These are phyloP conservation scores for Anoplophora glabripennis DNA, from an alignment of 1,140 invertebrate species.

Conservation along the genomic window DNA sequence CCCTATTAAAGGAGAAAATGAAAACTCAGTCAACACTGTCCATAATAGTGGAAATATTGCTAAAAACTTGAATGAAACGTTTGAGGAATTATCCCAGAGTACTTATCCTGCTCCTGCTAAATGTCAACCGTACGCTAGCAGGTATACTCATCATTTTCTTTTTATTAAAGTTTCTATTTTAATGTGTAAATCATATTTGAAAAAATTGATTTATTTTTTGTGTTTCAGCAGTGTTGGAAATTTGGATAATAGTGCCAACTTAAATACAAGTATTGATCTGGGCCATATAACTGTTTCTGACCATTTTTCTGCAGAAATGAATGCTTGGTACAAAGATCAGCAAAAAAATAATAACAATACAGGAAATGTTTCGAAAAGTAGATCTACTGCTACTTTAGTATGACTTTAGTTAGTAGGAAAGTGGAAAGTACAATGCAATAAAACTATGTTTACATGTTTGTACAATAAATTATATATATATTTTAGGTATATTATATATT, in stretches of 20 bases:
- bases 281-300: slow-evolving; percentile 38
- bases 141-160: slow-evolving; percentile 3
- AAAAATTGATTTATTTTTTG: slow-evolving; percentile 19
- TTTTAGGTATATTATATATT: too few relatives aligned
- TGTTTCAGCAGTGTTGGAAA: slow-evolving; percentile 8
- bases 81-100: slow-evolving; percentile 23
- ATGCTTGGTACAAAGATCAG: slow-evolving; percentile 45
- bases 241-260: slow-evolving; percentile 22
- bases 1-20: slow-evolving; percentile 27
- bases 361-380: slow-evolving; percentile 23
- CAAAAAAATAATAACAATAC: slow-evolving; percentile 36
- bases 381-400: slow-evolving; percentile 45
- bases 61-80: slow-evolving; percentile 29
- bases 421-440: slow-evolving; percentile 9
- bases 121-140: background rate
- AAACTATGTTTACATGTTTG: slow-evolving; percentile 7
- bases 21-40: background rate
- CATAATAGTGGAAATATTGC: slow-evolving; percentile 5
- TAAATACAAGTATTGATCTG: slow-evolving; percentile 38
- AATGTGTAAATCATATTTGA: too few relatives aligned
- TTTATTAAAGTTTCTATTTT: too few relatives aligned
- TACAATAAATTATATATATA: background rate
- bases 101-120: background rate
- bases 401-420: slow-evolving; percentile 18
- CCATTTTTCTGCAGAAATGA: slow-evolving; percentile 44